phyloP scores from a whole-genome alignment of 2,113 vertebrate genomes.

The Peucedramus taeniatus region DNA sequence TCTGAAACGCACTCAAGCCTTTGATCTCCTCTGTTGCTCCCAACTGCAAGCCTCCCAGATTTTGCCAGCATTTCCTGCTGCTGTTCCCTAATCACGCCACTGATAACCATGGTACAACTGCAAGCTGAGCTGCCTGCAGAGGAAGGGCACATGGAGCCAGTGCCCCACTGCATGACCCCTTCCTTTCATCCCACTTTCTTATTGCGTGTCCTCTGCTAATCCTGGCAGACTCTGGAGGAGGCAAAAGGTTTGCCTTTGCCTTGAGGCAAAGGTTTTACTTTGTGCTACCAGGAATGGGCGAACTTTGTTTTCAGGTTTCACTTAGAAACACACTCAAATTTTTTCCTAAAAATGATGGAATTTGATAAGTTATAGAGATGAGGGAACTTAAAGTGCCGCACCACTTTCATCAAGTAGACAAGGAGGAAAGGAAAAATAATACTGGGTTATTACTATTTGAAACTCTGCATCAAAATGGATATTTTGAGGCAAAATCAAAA shows the following conservation, averaged over 20 bases:
- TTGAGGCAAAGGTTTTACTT: neutral
- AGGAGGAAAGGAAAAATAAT: neutral
- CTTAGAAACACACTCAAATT: neutral
- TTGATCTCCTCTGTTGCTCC: neutral
- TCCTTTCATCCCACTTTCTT: neutral
- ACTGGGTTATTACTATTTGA: neutral
- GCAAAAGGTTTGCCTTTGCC: no score
- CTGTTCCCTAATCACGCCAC: neutral
- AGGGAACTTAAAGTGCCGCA: neutral
- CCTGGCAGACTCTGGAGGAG: neutral
- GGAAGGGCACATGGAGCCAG: neutral
- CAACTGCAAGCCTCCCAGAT: neutral
- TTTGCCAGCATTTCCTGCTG: neutral
- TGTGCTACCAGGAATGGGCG: neutral
- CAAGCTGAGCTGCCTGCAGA: neutral
- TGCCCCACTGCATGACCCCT: neutral
- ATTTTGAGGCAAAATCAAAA: neutral
- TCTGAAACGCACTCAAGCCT: neutral
- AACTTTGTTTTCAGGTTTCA: neutral
- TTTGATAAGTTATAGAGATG: neutral
- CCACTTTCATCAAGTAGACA: neutral
- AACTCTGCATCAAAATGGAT: neutral
- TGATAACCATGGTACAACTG: rapidly evolving
- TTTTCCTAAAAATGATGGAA: neutral
- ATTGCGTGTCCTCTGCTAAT: neutral